Percentiles rank a stretch among this genome's conserved stretches.
These are phyloP conservation scores for Myotis yumanensis DNA, from an alignment of 2,113 vertebrate species.

Conservation along the genomic window DNA sequence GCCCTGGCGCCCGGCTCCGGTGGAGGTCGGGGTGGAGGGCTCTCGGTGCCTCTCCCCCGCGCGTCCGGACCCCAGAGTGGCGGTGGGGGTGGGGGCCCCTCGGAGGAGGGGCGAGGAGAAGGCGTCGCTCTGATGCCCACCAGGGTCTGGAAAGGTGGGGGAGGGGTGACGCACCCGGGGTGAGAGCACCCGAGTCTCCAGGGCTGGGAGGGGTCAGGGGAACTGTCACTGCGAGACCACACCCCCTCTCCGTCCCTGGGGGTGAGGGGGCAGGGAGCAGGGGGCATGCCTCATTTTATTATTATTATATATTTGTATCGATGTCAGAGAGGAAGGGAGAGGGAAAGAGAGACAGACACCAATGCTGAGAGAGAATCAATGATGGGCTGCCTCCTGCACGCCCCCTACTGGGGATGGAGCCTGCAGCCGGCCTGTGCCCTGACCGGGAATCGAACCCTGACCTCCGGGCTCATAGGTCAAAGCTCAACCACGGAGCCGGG, in stretches of 20 bases:
- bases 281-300: not conserved
- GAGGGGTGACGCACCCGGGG: not conserved
- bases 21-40: not conserved
- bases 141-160: not conserved
- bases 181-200: not conserved
- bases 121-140: not conserved
- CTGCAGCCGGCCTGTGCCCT: too few relatives aligned
- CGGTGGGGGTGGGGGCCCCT: not conserved
- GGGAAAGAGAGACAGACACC: too few relatives aligned
- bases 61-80: not conserved
- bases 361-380: too few relatives aligned
- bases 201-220: not conserved
- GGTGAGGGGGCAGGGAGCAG: accelerated
- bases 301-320: too few relatives aligned
- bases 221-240: accelerated
- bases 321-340: too few relatives aligned
- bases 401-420: too few relatives aligned
- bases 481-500: too few relatives aligned
- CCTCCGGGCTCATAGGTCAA: too few relatives aligned
- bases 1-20: not conserved
- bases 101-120: not conserved
- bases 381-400: too few relatives aligned
- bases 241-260: not conserved
- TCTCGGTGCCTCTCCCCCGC: not conserved
- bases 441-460: too few relatives aligned